Percentiles rank a stretch among this genome's conserved stretches.
These are phyloP conservation scores for Cliona cf. orientalis DNA, from an alignment of 37 sponge, comb jelly and placozoan species.

Conservation along the genomic window DNA sequence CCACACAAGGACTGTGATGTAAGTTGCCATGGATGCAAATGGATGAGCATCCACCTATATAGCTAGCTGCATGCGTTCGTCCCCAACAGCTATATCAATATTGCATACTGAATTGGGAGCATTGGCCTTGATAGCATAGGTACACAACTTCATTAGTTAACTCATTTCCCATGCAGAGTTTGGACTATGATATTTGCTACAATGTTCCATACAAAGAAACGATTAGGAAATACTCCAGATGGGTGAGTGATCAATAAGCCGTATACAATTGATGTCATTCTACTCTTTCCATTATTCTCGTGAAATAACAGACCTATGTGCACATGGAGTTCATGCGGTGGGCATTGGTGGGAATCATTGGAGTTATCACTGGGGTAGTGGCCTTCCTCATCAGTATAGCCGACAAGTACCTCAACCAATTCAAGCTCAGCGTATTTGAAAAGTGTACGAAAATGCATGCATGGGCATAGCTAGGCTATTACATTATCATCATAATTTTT, in stretches of 20 bases:
- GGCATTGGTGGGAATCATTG: constrained; percentile 81
- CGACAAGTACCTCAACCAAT: constrained; percentile 56
- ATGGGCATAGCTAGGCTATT: not conserved
- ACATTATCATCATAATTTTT: not conserved
- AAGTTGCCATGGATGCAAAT: too few relatives aligned
- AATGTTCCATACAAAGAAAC: constrained; percentile 82
- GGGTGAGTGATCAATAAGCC: too few relatives aligned
- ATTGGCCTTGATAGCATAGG: too few relatives aligned
- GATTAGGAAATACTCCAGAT: constrained; percentile 31
- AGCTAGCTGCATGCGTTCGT: too few relatives aligned
- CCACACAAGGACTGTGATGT: too few relatives aligned
- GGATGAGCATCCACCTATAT: too few relatives aligned
- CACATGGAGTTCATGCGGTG: constrained; percentile 64
- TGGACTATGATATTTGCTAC: constrained; percentile 87
- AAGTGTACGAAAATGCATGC: constrained; percentile 26
- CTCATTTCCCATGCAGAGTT: constrained; percentile 68
- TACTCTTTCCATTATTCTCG: not conserved
- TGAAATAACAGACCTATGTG: constrained; percentile 53
- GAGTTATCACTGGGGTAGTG: constrained; percentile 74
- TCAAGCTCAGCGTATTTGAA: constrained; percentile 52
- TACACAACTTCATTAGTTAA: too few relatives aligned
- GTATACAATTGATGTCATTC: too few relatives aligned
- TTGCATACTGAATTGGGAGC: too few relatives aligned
- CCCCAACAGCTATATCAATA: too few relatives aligned
- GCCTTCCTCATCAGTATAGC: constrained; percentile 82